Conservation (phyloP, 2,888 invertebrate genomes). For the Drosophila nr. perissopoda region DNA sequence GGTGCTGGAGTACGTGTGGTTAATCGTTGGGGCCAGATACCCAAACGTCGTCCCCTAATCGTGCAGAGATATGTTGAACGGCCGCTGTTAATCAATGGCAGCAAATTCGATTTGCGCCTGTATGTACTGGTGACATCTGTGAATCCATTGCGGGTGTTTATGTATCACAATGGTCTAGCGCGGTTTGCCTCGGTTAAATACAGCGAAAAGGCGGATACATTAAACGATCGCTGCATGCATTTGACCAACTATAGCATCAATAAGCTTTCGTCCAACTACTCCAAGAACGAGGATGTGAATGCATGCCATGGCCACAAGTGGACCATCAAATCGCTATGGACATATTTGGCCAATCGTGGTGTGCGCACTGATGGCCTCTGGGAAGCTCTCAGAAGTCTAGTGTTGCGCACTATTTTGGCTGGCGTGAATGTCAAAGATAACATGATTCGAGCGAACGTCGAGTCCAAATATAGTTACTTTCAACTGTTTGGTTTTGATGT, state of each 20-base stretch:
- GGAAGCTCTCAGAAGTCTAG: constrained; percentile 94
- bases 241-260: constrained; percentile 97
- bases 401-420: constrained; percentile 96
- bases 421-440: constrained; percentile 92
- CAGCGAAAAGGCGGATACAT: constrained; percentile 90
- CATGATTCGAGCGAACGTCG: constrained; percentile 90
- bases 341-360: constrained; percentile 86
- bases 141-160: constrained; percentile 95
- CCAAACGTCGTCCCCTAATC: constrained; percentile 94
- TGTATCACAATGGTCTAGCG: constrained; percentile 97
- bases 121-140: constrained; percentile 98
- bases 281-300: constrained; percentile 95
- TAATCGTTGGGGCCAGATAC: constrained; percentile 96
- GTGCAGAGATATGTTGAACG: constrained; percentile 94
- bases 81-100: constrained; percentile 95
- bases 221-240: constrained; percentile 95
- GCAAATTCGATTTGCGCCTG: constrained; percentile 98
- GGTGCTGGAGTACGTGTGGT: constrained; percentile 98
- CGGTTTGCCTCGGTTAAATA: constrained; percentile 98
- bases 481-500: constrained; percentile 98
- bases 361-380: constrained; percentile 92
- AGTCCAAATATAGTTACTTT: constrained; percentile 94
- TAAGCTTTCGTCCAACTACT: constrained; percentile 93
- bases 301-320: constrained; percentile 98
- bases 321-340: constrained; percentile 90